Conservation (phyloP, 2,113 vertebrate genomes). For the Lathamus discolor region DNA sequence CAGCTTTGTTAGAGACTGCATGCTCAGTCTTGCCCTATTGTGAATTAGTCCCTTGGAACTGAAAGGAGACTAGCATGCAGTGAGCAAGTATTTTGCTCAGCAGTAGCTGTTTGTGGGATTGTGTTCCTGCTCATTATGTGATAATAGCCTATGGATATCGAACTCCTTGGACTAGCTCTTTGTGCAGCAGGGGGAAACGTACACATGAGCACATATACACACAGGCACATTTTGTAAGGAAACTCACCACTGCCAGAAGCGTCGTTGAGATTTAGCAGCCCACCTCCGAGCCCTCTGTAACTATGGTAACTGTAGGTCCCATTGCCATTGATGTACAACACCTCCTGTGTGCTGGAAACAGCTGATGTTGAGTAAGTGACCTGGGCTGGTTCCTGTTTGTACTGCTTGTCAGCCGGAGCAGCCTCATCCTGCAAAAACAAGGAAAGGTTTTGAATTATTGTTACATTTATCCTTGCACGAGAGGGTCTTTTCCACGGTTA, state of each 20-base stretch:
- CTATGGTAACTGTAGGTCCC: constrained; percentile 88
- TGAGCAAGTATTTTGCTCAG: constrained; percentile 21
- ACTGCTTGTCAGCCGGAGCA: constrained; percentile 76
- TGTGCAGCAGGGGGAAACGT: not conserved
- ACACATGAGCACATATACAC: not conserved
- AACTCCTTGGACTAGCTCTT: not conserved
- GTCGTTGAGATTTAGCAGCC: constrained; percentile 83
- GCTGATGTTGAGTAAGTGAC: constrained; percentile 78
- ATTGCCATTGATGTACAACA: constrained; percentile 86
- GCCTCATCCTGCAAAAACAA: constrained; percentile 77
- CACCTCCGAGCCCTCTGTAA: constrained; percentile 83
- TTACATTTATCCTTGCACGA: not conserved
- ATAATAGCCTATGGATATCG: not conserved
- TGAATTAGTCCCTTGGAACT: not conserved
- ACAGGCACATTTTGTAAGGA: not conserved
- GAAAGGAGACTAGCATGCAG: not conserved
- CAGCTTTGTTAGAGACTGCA: not conserved
- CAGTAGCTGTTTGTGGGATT: not conserved
- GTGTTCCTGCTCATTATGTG: not conserved
- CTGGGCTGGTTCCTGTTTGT: constrained; percentile 79
- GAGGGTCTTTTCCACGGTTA: not conserved
- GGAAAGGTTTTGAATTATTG: not conserved
- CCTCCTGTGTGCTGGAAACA: constrained; percentile 82
- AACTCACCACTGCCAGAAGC: constrained; percentile 82
- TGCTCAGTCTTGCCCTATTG: not conserved